A percentile compares a stretch with the other conserved stretches of the same genome.
These are phyloP conservation scores for Apogon talboti DNA, from an alignment of 2,797 vertebrate species.

Conservation along the genomic window DNA sequence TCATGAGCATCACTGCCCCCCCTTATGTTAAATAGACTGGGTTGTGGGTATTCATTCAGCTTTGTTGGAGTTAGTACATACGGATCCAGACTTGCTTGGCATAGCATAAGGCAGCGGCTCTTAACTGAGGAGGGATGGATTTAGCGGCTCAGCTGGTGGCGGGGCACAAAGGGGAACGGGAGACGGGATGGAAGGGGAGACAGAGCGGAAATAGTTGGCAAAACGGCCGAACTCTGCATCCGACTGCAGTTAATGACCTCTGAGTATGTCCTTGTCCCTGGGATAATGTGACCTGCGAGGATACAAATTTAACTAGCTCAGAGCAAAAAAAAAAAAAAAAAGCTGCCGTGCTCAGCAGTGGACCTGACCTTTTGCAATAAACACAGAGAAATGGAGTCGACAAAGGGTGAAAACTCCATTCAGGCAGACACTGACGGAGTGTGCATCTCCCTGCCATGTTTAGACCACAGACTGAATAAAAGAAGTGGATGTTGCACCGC, in stretches of 20 bases:
- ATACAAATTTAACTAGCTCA: slow-evolving; percentile 61
- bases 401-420: slow-evolving; percentile 21
- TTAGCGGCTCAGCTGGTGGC: slow-evolving; percentile 62
- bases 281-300: slow-evolving; percentile 66
- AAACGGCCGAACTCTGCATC: slow-evolving; percentile 37
- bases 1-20: slow-evolving; percentile 16
- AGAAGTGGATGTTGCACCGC: too few relatives aligned
- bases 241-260: slow-evolving; percentile 66
- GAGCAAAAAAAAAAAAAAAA: slow-evolving; percentile 26
- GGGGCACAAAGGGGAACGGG: not conserved
- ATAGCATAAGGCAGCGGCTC: slow-evolving; percentile 47
- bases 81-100: slow-evolving; percentile 54
- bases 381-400: slow-evolving; percentile 25
- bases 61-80: slow-evolving; percentile 48
- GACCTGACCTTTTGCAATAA: slow-evolving; percentile 56
- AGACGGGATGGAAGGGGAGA: slow-evolving; percentile 1
- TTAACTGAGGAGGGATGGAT: slow-evolving; percentile 57
- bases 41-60: slow-evolving; percentile 46
- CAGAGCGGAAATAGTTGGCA: slow-evolving; percentile 48
- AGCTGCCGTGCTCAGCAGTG: slow-evolving; percentile 52
- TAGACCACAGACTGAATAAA: not conserved
- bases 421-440: slow-evolving; percentile 17
- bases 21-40: slow-evolving; percentile 54
- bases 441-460: slow-evolving; percentile 6
- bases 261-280: slow-evolving; percentile 60